Conservation (phyloP, 2,797 vertebrate species). For the Gouania willdenowi region DNA sequence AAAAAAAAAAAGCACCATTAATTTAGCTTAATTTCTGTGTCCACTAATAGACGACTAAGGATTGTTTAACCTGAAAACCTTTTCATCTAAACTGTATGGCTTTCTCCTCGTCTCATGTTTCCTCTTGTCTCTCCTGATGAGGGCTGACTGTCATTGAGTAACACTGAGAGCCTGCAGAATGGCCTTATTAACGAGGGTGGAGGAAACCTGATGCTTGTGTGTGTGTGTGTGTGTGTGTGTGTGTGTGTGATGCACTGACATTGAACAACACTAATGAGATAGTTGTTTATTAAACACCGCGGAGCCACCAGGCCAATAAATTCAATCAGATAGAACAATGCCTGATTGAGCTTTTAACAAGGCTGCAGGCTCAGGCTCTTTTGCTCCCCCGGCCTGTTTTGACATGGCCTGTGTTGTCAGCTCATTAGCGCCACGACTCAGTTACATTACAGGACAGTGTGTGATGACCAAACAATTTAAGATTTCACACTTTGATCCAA, state of each 20-base stretch:
- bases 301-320: constrained; percentile 65
- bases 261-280: constrained; percentile 68
- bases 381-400: constrained; percentile 55
- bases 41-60: constrained; percentile 32
- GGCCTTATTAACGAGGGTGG: constrained; percentile 55
- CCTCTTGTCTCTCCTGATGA: constrained; percentile 60
- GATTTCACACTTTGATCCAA: constrained; percentile 16
- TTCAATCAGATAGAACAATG: constrained; percentile 66
- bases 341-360: constrained; percentile 68
- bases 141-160: constrained; percentile 57
- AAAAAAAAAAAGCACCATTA: constrained; percentile 50
- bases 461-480: constrained; percentile 38
- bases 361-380: constrained; percentile 44
- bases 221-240: constrained; percentile 7
- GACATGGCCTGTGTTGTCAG: constrained; percentile 49
- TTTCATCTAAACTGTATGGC: constrained; percentile 19
- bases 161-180: constrained; percentile 47
- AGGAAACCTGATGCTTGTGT: constrained; percentile 33
- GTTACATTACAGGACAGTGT: constrained; percentile 51
- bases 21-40: constrained; percentile 51
- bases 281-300: constrained; percentile 70
- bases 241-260: constrained; percentile 49
- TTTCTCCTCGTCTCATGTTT: constrained; percentile 35
- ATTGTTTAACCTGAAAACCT: constrained; percentile 35
- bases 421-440: constrained; percentile 55